Evolutionary conservation across 2,888 invertebrate genomes (phyloP).

Genomic region (Mythimna vitellina): DNA sequence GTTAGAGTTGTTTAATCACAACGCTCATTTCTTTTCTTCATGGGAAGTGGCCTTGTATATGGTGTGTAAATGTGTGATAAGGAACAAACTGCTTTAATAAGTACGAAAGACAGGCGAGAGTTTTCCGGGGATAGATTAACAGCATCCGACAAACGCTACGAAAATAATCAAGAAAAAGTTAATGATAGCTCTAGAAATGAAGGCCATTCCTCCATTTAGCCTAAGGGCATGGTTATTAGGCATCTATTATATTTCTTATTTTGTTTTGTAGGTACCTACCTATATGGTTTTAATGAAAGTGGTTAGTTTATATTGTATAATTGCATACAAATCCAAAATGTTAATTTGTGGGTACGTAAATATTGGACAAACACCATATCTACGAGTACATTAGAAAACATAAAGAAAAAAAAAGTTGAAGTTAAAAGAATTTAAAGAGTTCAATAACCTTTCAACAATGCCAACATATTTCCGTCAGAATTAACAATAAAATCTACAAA

Average conservation of each 20-base stretch:
- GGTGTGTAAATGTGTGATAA: too few relatives aligned
- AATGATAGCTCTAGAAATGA: not conserved
- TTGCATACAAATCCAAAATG: too few relatives aligned
- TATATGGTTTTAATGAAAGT: too few relatives aligned
- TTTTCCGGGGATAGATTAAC: conserved; percentile 31
- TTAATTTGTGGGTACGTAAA: not conserved
- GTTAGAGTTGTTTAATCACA: too few relatives aligned
- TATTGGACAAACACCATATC: not conserved
- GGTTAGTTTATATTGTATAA: too few relatives aligned
- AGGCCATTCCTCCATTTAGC: not conserved
- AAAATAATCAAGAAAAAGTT: conserved; percentile 12
- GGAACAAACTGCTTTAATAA: not conserved
- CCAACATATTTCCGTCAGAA: not conserved
- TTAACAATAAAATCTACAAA: not conserved
- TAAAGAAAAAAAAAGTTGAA: not conserved
- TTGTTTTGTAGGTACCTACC: too few relatives aligned
- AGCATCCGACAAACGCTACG: conserved; percentile 38
- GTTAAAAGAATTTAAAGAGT: not conserved
- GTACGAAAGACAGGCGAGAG: not conserved
- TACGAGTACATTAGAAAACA: too few relatives aligned
- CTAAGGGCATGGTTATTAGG: too few relatives aligned
- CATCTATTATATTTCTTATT: too few relatives aligned
- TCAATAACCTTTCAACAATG: not conserved
- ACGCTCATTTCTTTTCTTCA: not conserved
- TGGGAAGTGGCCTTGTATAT: not conserved